These are phyloP conservation scores for Chromobotia macracanthus DNA, from an alignment of 2,797 vertebrate species.

Conservation along the genomic window DNA sequence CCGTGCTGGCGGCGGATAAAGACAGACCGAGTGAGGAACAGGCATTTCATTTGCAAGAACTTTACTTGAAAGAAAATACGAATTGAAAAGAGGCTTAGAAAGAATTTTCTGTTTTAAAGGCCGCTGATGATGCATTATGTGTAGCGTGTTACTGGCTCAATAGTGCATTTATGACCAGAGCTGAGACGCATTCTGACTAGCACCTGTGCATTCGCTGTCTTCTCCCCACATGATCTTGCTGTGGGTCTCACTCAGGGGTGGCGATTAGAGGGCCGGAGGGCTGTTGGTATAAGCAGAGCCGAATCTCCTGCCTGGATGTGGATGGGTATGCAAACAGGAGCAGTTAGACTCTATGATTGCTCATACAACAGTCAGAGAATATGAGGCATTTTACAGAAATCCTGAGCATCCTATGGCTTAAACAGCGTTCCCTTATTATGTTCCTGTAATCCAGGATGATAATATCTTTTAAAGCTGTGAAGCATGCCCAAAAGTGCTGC, in stretches of 20 bases:
- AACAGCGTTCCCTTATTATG: not conserved
- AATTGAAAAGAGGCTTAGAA: not conserved
- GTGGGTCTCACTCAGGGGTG: no score
- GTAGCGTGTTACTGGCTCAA: no score
- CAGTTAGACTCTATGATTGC: not conserved
- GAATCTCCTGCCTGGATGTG: not conserved
- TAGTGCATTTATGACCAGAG: no score
- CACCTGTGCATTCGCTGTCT: no score
- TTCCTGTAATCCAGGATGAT: not conserved
- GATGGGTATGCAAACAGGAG: not conserved
- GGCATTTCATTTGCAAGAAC: not conserved
- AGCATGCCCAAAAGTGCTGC: not conserved
- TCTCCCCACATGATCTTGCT: no score
- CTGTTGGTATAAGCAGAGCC: not conserved
- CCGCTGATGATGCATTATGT: no score
- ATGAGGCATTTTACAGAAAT: not conserved
- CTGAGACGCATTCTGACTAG: no score
- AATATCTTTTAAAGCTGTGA: not conserved
- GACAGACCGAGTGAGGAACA: not conserved
- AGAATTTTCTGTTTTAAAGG: no score
- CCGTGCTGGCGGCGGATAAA: not conserved
- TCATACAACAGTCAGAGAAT: not conserved
- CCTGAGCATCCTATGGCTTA: not conserved
- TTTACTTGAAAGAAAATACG: not conserved
- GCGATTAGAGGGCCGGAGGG: no score